Conservation (phyloP, 30 jellyfish, hydroid and myxozoan species). For the Sanderia malayensis region DNA sequence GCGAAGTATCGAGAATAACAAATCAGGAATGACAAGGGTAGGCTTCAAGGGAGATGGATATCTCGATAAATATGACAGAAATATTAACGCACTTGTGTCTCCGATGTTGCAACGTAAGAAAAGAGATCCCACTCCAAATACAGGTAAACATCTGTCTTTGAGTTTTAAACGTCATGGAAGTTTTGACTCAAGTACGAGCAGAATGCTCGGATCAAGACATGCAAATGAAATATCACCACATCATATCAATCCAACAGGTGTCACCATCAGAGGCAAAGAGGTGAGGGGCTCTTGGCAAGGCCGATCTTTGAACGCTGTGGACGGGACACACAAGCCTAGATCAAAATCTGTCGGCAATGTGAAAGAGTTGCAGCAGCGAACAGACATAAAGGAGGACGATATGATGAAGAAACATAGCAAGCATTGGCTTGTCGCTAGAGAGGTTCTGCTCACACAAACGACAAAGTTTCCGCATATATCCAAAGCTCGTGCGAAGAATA, state of each 20-base stretch:
- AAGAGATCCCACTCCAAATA: neutral
- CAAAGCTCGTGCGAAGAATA: too few species aligned
- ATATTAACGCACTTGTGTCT: neutral
- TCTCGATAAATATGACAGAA: neutral
- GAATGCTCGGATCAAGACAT: too few species aligned
- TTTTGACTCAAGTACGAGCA: too few species aligned
- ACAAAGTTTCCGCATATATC: slow-evolving; percentile 15
- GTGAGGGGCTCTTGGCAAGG: too few species aligned
- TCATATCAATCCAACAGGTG: too few species aligned
- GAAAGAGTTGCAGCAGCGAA: neutral
- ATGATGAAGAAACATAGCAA: slow-evolving; percentile 17
- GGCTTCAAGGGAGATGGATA: neutral
- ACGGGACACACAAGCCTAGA: slow-evolving; percentile 19
- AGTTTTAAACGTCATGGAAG: too few species aligned
- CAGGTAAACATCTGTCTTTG: neutral
- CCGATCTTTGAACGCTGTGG: too few species aligned
- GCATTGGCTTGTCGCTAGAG: slow-evolving; percentile 47
- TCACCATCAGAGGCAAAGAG: too few species aligned
- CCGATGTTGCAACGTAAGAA: neutral
- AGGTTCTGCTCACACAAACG: neutral
- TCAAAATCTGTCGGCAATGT: slow-evolving; percentile 12
- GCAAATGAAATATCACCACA: too few species aligned
- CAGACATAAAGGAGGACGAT: neutral
- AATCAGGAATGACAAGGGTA: neutral
- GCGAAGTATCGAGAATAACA: neutral